Evolutionary conservation across 1,140 invertebrate genomes (phyloP).

Genomic region (Drosophila quadrilineata): DNA sequence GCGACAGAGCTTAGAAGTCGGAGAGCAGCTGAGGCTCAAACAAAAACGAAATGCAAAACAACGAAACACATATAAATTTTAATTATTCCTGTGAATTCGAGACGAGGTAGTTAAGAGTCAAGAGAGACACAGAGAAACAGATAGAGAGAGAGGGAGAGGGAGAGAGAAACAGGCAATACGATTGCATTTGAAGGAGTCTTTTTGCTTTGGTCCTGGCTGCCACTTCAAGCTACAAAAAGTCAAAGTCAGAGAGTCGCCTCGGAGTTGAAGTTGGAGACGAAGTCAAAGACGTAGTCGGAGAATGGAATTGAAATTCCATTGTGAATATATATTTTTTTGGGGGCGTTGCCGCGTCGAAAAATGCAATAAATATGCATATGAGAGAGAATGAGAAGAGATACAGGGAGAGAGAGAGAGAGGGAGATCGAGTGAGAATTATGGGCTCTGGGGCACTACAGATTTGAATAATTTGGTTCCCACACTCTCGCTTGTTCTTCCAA

Average conservation of each 20-base stretch:
- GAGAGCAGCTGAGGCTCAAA: not conserved
- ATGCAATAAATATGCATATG: constrained; percentile 81
- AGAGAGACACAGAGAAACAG: constrained; percentile 4
- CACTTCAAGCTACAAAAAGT: no score
- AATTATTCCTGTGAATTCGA: constrained; percentile 68
- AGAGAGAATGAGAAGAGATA: constrained; percentile 61
- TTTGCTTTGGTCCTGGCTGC: constrained; percentile 19
- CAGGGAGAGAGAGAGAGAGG: no score
- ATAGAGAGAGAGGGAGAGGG: not conserved
- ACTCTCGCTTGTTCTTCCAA: constrained; percentile 35
- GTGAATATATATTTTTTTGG: constrained; percentile 77
- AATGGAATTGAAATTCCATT: constrained; percentile 81
- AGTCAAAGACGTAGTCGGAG: constrained; percentile 46
- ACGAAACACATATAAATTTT: constrained; percentile 71
- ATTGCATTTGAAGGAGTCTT: constrained; percentile 52
- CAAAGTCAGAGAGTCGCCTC: no score
- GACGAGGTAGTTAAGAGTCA: constrained; percentile 5
- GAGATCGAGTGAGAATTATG: constrained; percentile 60
- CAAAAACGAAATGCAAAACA: constrained; percentile 17
- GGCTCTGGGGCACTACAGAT: constrained; percentile 37
- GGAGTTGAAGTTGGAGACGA: not conserved
- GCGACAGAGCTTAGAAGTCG: constrained; percentile 57
- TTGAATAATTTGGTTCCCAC: constrained; percentile 81
- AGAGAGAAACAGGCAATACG: constrained; percentile 35
- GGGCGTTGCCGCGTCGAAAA: constrained; percentile 80